These are phyloP conservation scores for Calliphora vicina DNA, from an alignment of 1,140 invertebrate genomes.

Conservation along the genomic window DNA sequence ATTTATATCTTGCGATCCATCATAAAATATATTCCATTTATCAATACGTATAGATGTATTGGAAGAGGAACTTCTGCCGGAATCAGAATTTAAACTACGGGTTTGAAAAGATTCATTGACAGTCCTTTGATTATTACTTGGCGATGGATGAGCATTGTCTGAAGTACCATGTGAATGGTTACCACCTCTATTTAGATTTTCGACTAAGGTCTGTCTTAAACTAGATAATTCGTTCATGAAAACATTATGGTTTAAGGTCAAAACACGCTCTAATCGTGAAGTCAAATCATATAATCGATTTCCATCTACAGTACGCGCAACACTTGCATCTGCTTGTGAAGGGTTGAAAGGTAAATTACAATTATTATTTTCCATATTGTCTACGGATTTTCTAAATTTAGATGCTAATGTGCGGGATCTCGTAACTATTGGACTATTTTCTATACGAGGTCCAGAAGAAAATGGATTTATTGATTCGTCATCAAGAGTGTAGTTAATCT, in stretches of 20 bases:
- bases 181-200: too few relatives aligned
- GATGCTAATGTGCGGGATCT: background rate
- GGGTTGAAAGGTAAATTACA: background rate
- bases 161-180: too few relatives aligned
- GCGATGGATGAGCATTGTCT: too few relatives aligned
- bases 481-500: background rate
- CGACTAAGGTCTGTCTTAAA: too few relatives aligned
- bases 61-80: background rate
- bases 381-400: background rate
- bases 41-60: background rate
- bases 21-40: conserved; percentile 7
- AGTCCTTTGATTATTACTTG: too few relatives aligned
- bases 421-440: background rate
- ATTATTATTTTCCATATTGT: background rate
- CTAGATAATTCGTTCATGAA: too few relatives aligned
- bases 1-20: background rate
- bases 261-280: background rate
- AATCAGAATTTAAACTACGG: too few relatives aligned
- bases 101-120: too few relatives aligned
- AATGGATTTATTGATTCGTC: background rate
- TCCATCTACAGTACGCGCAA: background rate
- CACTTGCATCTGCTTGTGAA: background rate
- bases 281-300: background rate
- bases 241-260: too few relatives aligned
- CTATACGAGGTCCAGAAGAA: background rate